phyloP scores from a whole-genome alignment of 2,113 vertebrate species.

The Anolis sagrei region DNA sequence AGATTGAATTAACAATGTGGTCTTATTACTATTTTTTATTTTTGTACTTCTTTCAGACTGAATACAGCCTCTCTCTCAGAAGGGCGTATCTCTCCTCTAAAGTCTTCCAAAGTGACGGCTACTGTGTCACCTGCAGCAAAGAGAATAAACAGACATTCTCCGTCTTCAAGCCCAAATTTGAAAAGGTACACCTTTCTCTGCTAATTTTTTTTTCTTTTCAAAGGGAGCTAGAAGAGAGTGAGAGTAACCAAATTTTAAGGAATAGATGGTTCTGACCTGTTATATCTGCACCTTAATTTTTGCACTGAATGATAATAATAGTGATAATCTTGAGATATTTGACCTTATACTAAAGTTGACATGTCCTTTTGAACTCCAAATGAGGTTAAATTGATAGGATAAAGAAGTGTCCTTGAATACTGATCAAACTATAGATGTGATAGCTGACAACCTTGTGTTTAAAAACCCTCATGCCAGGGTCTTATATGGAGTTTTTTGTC shows the following conservation, averaged over 20 bases:
- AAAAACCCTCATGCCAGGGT: background rate
- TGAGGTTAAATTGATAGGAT: background rate
- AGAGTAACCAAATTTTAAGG: background rate
- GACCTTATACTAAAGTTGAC: background rate
- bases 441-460: background rate
- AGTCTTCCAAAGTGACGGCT: constrained; percentile 82
- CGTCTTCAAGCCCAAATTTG: constrained; percentile 74
- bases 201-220: background rate
- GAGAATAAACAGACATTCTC: constrained; percentile 79
- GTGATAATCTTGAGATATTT: background rate
- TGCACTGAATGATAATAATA: background rate
- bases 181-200: constrained; percentile 81
- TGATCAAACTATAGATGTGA: constrained; percentile 2
- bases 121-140: constrained; percentile 82
- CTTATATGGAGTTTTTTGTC: background rate
- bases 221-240: background rate
- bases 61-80: constrained; percentile 73
- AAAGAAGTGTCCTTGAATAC: background rate
- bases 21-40: constrained; percentile 6
- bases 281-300: background rate
- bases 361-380: background rate
- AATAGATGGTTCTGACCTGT: background rate
- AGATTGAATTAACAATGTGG: background rate
- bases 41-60: constrained; percentile 70
- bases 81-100: constrained; percentile 79